A percentile compares a stretch with the other conserved stretches of the same genome.
These are phyloP conservation scores for Saccostrea glomerata DNA, from an alignment of 1,140 invertebrate species.

Conservation along the genomic window DNA sequence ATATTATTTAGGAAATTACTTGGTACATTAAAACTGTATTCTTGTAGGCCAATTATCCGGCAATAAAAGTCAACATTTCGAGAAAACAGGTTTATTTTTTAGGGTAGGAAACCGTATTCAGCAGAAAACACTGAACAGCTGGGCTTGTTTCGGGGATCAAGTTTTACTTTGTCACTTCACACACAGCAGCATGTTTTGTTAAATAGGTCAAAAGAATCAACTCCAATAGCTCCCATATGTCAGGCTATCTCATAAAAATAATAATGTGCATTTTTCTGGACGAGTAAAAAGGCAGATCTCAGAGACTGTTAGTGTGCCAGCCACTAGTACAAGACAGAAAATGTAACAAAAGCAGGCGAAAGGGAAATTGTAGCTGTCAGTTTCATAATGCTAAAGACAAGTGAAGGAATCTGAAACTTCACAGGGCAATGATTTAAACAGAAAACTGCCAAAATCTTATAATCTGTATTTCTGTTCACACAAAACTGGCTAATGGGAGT, in stretches of 20 bases:
- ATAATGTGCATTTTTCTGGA: constrained; percentile 34
- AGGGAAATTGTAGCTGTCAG: constrained; percentile 7
- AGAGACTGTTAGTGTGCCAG: neutral
- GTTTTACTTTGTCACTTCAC: neutral
- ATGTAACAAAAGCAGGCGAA: neutral
- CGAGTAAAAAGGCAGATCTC: constrained; percentile 3
- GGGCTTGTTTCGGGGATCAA: neutral
- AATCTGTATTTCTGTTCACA: neutral
- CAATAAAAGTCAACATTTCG: constrained; percentile 24
- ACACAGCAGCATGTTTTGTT: constrained; percentile 27
- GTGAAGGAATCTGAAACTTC: neutral
- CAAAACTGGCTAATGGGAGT: neutral
- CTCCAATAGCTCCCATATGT: constrained; percentile 27
- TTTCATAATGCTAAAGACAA: neutral
- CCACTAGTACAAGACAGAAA: neutral
- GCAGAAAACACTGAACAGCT: neutral
- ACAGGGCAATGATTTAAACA: neutral
- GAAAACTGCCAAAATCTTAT: constrained; percentile 1
- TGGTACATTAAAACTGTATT: neutral
- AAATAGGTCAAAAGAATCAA: constrained; percentile 34
- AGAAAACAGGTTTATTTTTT: constrained; percentile 4
- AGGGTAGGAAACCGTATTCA: neutral
- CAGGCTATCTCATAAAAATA: constrained; percentile 29
- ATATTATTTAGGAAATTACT: neutral
- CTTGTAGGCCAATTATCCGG: neutral